phyloP scores from a whole-genome alignment of 2,113 vertebrate genomes.

The Regulus satrapa region DNA sequence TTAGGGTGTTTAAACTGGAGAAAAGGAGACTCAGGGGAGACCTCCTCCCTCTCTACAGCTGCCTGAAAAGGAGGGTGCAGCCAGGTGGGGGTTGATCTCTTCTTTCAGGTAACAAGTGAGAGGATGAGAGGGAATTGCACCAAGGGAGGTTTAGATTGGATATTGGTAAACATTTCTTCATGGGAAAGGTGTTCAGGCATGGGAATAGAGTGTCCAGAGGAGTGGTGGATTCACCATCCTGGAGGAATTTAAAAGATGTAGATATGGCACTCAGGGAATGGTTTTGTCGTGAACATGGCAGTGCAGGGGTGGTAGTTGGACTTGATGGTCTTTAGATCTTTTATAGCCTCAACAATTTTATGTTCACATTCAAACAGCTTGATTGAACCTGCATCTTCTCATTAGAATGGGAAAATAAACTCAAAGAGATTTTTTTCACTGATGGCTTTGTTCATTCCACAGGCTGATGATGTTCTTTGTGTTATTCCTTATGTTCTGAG shows the following conservation, averaged over 20 bases:
- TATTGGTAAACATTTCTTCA: neutral
- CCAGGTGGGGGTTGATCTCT: fast-evolving
- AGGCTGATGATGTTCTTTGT: slow-evolving; percentile 33
- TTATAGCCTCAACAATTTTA: neutral
- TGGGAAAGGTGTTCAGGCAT: neutral
- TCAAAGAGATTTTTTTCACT: neutral
- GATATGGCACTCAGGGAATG: neutral
- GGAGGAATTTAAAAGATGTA: neutral
- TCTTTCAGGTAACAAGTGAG: neutral
- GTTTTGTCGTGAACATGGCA: neutral
- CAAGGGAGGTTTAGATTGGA: neutral
- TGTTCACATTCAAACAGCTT: slow-evolving; percentile 28
- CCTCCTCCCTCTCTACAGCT: fast-evolving
- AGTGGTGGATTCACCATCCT: neutral
- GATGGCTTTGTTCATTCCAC: slow-evolving; percentile 4
- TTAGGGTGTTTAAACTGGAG: fast-evolving
- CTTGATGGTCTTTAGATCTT: neutral
- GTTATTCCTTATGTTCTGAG: neutral
- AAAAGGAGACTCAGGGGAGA: neutral
- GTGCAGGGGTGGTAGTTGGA: neutral
- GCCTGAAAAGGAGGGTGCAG: neutral
- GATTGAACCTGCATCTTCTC: neutral
- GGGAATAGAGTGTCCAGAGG: neutral
- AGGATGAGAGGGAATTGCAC: neutral
- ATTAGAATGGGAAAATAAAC: slow-evolving; percentile 18